Conservation (phyloP, 2,888 invertebrate genomes). For the Troilus luridus region DNA sequence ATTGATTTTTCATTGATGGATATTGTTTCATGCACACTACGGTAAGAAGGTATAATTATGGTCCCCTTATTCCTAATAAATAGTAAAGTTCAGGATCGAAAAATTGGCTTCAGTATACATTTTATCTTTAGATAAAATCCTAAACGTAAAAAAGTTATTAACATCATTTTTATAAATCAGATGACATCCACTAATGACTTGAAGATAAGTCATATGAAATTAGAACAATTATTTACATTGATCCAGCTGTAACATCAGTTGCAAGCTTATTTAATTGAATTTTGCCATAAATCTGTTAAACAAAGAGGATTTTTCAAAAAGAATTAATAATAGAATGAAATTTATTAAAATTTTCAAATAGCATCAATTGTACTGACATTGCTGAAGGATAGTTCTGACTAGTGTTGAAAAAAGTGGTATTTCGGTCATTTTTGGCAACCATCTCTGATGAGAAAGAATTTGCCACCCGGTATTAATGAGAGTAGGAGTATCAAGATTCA, state of each 20-base stretch:
- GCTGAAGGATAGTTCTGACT: background rate
- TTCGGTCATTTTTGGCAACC: too few species aligned
- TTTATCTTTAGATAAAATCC: background rate
- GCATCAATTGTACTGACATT: background rate
- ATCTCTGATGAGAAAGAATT: too few species aligned
- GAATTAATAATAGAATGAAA: background rate
- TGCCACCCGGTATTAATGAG: background rate
- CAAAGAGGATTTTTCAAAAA: background rate
- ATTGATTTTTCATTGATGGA: background rate
- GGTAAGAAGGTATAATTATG: background rate
- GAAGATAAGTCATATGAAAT: background rate
- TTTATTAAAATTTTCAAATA: background rate
- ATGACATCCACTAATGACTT: background rate
- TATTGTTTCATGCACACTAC: background rate
- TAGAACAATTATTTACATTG: background rate
- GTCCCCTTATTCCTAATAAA: background rate
- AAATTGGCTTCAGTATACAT: background rate
- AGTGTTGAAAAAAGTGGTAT: background rate
- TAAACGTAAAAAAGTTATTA: background rate
- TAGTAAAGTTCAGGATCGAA: background rate
- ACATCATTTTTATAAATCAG: background rate
- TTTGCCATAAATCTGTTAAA: background rate
- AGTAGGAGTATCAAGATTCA: background rate
- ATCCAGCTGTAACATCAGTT: background rate
- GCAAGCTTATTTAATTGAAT: background rate